Conservation (phyloP, 1,140 invertebrate genomes). For the Heliconius nattereri region DNA sequence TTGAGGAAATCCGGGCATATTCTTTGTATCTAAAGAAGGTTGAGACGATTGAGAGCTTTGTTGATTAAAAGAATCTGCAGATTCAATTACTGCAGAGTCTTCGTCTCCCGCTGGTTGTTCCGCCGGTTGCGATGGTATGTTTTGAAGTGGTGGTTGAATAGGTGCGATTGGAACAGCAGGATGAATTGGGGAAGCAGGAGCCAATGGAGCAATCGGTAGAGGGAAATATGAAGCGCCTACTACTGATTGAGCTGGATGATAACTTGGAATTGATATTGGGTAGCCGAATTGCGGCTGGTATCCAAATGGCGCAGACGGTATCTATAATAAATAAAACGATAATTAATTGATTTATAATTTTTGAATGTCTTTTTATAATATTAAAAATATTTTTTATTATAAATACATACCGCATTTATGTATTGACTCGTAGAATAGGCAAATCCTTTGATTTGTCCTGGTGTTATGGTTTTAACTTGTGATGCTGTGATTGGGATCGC, state of each 20-base stretch:
- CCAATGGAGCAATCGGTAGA: constrained; percentile 22
- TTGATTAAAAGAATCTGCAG: constrained; percentile 56
- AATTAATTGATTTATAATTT: neutral
- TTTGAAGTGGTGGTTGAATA: constrained; percentile 27
- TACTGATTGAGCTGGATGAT: constrained; percentile 48
- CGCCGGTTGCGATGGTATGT: constrained; percentile 33
- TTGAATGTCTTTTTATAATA: neutral
- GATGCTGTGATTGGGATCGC: constrained; percentile 44
- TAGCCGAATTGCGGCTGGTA: constrained; percentile 59
- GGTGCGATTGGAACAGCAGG: constrained; percentile 28
- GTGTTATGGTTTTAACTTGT: constrained; percentile 47
- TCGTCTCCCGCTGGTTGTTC: constrained; percentile 58
- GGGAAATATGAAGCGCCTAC: constrained; percentile 51
- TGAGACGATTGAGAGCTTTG: constrained; percentile 31
- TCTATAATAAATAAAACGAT: constrained; percentile 46
- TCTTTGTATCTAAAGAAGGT: constrained; percentile 39
- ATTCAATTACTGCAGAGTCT: constrained; percentile 68
- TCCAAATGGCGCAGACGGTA: constrained; percentile 48
- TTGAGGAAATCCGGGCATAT: constrained; percentile 43
- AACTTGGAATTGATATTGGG: constrained; percentile 43
- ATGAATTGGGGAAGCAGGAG: constrained; percentile 25
- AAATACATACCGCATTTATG: constrained; percentile 60
- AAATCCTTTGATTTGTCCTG: constrained; percentile 55
- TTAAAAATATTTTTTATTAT: neutral
- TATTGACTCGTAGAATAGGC: constrained; percentile 67